phyloP scores from a whole-genome alignment of 1,140 invertebrate species.

The Heterodera schachtii region DNA sequence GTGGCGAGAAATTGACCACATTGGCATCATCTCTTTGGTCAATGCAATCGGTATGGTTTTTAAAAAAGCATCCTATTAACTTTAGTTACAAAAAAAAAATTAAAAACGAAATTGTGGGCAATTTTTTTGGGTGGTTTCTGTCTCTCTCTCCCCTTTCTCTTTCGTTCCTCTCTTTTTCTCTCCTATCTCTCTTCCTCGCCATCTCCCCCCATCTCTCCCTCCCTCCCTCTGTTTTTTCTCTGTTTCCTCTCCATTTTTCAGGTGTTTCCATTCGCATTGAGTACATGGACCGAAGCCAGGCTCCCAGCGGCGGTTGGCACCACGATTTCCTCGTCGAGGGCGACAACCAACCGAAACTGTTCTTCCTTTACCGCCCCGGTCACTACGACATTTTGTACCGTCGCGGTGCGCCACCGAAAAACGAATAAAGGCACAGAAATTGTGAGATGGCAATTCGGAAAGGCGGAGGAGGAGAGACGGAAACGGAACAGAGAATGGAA shows the following conservation, averaged over 20 bases:
- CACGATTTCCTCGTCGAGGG: conserved; percentile 46
- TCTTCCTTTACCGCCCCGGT: conserved; percentile 54
- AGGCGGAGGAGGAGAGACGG: no score
- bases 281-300: conserved; percentile 54
- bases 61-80: no score
- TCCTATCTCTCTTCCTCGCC: no score
- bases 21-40: conserved; percentile 54
- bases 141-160: no score
- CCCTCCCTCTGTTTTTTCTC: no score
- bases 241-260: conserved; percentile 15
- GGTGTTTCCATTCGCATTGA: conserved; percentile 51
- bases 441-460: no score
- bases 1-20: conserved; percentile 55
- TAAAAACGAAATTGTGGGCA: not conserved
- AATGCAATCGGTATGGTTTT: conserved; percentile 49
- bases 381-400: conserved; percentile 54
- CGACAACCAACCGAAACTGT: conserved; percentile 38
- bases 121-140: no score
- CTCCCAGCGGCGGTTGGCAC: conserved; percentile 57
- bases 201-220: no score
- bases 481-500: no score
- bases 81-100: not conserved
- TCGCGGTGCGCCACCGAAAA: not conserved
- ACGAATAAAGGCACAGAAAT: no score
- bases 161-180: no score